Base-by-base conservation (phyloP, 2,113 vertebrate species). In the Lonchura striata region DNA sequence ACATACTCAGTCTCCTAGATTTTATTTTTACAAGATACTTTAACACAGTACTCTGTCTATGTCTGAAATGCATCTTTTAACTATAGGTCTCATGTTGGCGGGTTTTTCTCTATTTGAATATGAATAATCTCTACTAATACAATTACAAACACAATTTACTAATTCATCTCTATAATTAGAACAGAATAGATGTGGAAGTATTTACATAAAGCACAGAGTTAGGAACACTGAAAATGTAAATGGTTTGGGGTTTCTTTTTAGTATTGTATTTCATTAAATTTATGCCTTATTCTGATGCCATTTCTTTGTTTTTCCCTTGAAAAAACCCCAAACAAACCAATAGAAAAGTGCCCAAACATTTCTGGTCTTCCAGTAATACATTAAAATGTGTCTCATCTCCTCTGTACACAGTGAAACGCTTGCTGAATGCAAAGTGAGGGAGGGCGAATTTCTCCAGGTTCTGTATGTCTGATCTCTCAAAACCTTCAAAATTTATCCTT, bases 401-500 rank as follows among this genome's bases (percentile, higher is more conserved):
- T 98, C 97, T 97, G 97, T 97, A 98, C 97, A 98, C 95, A 98
- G 96, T 68, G 95, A 97, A 97, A 97, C 98, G 97, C 97, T 91
- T 71, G 77, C 96, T 96, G 98, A 98, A 98, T 98, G 97, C 95
- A 97, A 98, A 98, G 97, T 84, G 87, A 98, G 96, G 79, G 93
- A 96, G 97, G 98, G 97, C 78, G 93, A 98, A 97, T 98, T 98
- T 99, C 98, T 98, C 98, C 98, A 98, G 98, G 98, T 98, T 98
- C 98, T 98, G 95, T 97, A 98, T n/a, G 96, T 98, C 98, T 98
- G 98, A 99, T 99, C 98, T 98, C 98, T 98, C 97, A 98, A 98
- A 98, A 98, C 98, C 98, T 98, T 98, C 97, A 98, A 98, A 99
- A 99, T 98, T 98, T 98, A 97, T 97, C 98, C 98, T 99, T 99